phyloP scores from a whole-genome alignment of 1,140 invertebrate species.

The Mercenaria mercenaria region DNA sequence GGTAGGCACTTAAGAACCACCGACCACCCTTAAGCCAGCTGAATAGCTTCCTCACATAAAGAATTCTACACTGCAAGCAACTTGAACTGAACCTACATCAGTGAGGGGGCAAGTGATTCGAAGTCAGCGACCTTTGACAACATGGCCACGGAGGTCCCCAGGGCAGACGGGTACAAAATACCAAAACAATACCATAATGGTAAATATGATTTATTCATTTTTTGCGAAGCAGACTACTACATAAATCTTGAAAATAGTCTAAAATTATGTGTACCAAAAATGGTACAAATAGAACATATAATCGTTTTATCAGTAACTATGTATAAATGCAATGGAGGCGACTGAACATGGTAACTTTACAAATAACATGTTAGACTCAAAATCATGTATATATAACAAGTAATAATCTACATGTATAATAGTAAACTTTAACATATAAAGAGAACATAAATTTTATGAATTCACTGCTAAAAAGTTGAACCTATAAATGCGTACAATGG shows the following conservation, averaged over 20 bases:
- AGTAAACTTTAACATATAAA: conserved; percentile 33
- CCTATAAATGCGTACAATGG: not conserved
- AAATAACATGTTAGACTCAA: conserved; percentile 39
- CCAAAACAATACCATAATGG: too few relatives aligned
- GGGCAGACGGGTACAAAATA: too few relatives aligned
- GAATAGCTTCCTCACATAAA: too few relatives aligned
- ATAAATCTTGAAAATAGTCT: conserved; percentile 67
- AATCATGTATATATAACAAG: conserved; percentile 41
- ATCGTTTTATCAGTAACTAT: conserved; percentile 56
- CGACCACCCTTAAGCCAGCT: too few relatives aligned
- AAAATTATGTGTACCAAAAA: conserved; percentile 67
- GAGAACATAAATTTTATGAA: not conserved
- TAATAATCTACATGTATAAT: conserved; percentile 39
- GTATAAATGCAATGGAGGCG: conserved; percentile 51
- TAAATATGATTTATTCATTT: conserved; percentile 69
- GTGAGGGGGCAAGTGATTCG: too few relatives aligned
- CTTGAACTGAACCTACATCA: too few relatives aligned
- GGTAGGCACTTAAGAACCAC: too few relatives aligned
- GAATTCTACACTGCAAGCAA: too few relatives aligned
- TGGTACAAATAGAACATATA: conserved; percentile 61
- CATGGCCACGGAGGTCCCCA: too few relatives aligned
- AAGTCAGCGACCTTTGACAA: too few relatives aligned
- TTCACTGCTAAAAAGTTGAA: not conserved
- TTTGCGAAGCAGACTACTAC: conserved; percentile 64
- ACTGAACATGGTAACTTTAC: conserved; percentile 35